Evolutionary conservation across 2,888 invertebrate species (phyloP).

Genomic region (Erebia ligea): DNA sequence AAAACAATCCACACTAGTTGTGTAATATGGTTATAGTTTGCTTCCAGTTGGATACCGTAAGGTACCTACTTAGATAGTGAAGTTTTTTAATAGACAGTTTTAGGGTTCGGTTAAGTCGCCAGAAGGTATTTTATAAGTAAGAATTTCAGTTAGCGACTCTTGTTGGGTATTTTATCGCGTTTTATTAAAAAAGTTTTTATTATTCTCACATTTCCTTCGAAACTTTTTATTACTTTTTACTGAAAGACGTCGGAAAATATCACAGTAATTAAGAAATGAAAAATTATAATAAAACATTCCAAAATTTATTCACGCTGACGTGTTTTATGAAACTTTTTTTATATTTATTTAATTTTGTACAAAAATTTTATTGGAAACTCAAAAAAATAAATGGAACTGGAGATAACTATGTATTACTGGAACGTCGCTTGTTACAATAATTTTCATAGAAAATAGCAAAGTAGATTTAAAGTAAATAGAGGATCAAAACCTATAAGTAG

Average conservation of each 20-base stretch:
- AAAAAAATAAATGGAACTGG: neutral
- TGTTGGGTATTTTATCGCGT: conserved; percentile 22
- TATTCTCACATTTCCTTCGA: conserved; percentile 19
- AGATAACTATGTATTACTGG: neutral
- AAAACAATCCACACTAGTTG: too few species aligned
- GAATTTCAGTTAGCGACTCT: conserved; percentile 15
- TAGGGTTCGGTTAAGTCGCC: neutral
- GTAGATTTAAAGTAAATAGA: neutral
- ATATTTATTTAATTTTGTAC: too few species aligned
- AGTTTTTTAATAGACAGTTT: neutral
- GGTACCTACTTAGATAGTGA: neutral
- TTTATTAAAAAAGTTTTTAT: conserved; percentile 24
- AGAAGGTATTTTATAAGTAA: conserved; percentile 3
- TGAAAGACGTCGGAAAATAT: conserved; percentile 14
- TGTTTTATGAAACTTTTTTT: neutral
- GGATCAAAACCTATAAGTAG: neutral
- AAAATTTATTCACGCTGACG: neutral
- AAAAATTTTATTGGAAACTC: too few species aligned
- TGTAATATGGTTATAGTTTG: too few species aligned
- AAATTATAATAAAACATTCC: neutral
- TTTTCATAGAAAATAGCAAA: neutral
- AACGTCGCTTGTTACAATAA: neutral
- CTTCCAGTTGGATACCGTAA: too few species aligned
- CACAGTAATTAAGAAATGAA: conserved; percentile 19
- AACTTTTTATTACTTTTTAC: conserved; percentile 19